A percentile compares a stretch with the other conserved stretches of the same genome.
phyloP scores from a whole-genome alignment of 1,140 invertebrate genomes.

The Musca domestica region DNA sequence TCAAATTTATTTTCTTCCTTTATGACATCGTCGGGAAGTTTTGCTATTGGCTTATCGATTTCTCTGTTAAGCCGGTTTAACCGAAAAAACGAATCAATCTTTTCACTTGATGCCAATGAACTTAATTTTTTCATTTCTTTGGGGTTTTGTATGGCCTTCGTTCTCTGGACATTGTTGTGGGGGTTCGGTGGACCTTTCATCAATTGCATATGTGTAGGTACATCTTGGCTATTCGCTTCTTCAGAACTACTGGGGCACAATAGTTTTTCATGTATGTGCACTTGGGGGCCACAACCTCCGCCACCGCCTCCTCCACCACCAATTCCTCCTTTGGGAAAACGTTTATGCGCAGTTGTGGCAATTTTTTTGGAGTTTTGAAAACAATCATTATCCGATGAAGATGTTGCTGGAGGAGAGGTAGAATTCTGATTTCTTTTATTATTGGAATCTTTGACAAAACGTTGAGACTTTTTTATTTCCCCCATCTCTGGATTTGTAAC shows the following conservation, averaged over 20 bases:
- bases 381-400: constrained; percentile 25
- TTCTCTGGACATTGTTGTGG: background rate
- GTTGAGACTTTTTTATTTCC: background rate
- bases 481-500: background rate
- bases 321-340: background rate
- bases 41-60: constrained; percentile 11
- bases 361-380: constrained; percentile 9
- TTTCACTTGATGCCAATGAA: constrained; percentile 1
- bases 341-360: background rate
- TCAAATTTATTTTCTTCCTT: no score
- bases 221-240: constrained; percentile 12
- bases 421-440: constrained; percentile 3
- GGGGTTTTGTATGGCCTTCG: background rate
- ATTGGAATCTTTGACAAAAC: background rate
- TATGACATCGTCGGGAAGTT: background rate
- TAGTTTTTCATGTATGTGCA: constrained; percentile 4
- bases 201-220: constrained; percentile 1
- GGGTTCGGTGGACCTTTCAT: background rate
- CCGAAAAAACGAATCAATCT: constrained; percentile 24
- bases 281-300: background rate
- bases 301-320: no score
- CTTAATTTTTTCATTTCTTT: background rate
- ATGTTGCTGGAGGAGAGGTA: constrained; percentile 22
- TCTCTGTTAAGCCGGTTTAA: constrained; percentile 15
- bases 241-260: constrained; percentile 21